Base-by-base conservation (phyloP, 2,797 vertebrate species). In the Paedocypris micromegethes region DNA sequence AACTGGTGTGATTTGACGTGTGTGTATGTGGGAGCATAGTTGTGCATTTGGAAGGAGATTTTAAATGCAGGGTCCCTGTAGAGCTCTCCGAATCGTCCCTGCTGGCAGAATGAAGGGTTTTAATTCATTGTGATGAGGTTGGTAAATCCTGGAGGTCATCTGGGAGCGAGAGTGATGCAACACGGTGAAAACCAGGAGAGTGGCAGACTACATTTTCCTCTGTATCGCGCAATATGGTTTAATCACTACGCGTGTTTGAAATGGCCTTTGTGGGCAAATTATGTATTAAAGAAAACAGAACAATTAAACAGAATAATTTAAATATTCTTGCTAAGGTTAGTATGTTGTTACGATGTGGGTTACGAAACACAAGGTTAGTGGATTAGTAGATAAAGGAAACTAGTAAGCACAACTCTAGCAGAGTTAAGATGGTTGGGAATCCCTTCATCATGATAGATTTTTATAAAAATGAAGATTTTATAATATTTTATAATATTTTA, bases 131-230 rank as follows among this genome's bases (percentile, higher is more conserved):
- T 61, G 66, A 63, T 74, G 66, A 45, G 46, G 73, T 68, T 72
- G 57, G 63, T 75, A 64, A 58, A 58, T 49, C 38, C 46, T 64
- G 54, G 57, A 58, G 58, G 72, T 65, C 63, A 50, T 46, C 38
- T 66, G 58, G 73, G 52, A 45, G 62, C 52, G 47, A 49, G 66
- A 70, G 70, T 80, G 78, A 78, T 78, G 76, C 74, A 78, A 76
- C 39, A 5, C 60, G 56, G 58, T 76, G 78, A 58, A 78, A 80
- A 58, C 48, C 72, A 42, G 51, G 44, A 74, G 50, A 9, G 50
- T 63, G 39, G 72, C 38, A 54, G 45, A 66, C 64, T 66, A 66
- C 60, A 60, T 72, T 62, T 76, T 60, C 3, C 42, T 69, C 38
- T 37, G 54, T 41, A n/a, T 23, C 45, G 43, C 7, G 5, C 62